Evolutionary conservation across 2,797 vertebrate species (phyloP), one percentile per base, ranked within the genome.

Genomic region (Propithecus deckenii): DNA sequence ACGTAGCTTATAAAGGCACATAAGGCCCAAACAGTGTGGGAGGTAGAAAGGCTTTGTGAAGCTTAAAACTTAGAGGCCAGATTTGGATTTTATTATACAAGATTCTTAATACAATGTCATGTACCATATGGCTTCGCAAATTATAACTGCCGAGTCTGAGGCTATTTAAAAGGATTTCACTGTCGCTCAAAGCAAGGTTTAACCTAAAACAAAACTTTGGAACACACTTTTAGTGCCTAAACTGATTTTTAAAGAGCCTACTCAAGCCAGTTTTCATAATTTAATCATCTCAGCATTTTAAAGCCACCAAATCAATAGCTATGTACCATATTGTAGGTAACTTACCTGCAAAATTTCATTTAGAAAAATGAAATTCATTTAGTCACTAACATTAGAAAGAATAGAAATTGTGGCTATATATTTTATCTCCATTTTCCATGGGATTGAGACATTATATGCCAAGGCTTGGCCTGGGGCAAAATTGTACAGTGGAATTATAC

Each of bases 351-450:
- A 81, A 86, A 89, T 96, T 95, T 81, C 52, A 91, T 89, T 96
- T 92, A 63, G 88, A 97, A 95, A 97, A 95, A 92, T 97, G 72
- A 92, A 91, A 89, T 96, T 87, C 46, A 80, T 61, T 91, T 97
- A 72, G 65, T 93, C 65, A 18, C 63, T 18, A 92, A 41, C 87
- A 57, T 57, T 91, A 96, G 94, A 86, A 89, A 96, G 43, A 72
- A 96, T 13, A 7, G 14, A 96, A 97, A 95, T 87, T 22, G 41
- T 87, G 90, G 71, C 69, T 67, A 89, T 87, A 78, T 86, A 96
- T 96, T 97, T 92, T 90, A 94, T 61, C 83, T 92, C 85, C 61
- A 85, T 96, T 91, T 93, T 91, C 78, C 88, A 84, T 61, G 65
- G 89, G 63, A 91, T 75, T 96, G 94, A 97, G 91, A 84, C 93